These are phyloP conservation scores for Trichogramma pretiosum DNA, from an alignment of 1,140 invertebrate genomes.

Conservation along the genomic window DNA sequence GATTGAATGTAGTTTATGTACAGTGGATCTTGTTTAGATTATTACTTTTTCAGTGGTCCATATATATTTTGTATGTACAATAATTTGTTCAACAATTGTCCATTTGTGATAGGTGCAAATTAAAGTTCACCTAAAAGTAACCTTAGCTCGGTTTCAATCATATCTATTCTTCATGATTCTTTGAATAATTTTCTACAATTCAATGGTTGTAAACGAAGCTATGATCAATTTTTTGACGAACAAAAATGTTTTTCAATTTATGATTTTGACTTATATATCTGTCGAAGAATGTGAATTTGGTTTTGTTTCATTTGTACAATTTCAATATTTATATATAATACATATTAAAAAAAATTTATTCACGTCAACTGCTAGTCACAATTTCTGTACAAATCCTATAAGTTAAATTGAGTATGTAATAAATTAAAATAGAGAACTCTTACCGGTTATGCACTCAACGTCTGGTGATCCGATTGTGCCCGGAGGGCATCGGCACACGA, in stretches of 20 bases:
- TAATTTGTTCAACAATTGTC: slow-evolving; percentile 24
- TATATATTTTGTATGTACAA: slow-evolving; percentile 29
- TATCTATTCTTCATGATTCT: slow-evolving; percentile 47
- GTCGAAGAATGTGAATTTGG: slow-evolving; percentile 24
- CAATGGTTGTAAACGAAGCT: slow-evolving; percentile 29
- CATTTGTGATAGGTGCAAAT: too few relatives aligned
- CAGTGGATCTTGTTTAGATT: too few relatives aligned
- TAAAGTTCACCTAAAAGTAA: too few relatives aligned
- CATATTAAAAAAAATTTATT: slow-evolving; percentile 5
- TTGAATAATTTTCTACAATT: too few relatives aligned
- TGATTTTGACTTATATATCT: too few relatives aligned
- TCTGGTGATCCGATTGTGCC: slow-evolving; percentile 66
- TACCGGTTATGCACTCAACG: slow-evolving; percentile 70
- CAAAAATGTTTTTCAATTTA: too few relatives aligned
- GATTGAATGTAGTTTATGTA: slow-evolving; percentile 32
- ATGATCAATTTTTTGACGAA: too few relatives aligned
- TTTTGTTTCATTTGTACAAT: neutral
- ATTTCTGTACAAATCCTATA: slow-evolving; percentile 40
- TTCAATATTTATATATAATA: slow-evolving; percentile 4
- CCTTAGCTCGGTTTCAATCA: slow-evolving; percentile 39
- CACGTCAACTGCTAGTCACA: slow-evolving; percentile 35
- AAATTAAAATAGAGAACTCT: slow-evolving; percentile 35
- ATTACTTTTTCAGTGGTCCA: slow-evolving; percentile 6
- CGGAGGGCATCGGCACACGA: slow-evolving; percentile 71
- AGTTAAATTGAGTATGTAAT: too few relatives aligned